Evolutionary conservation across 2,113 vertebrate species (phyloP), one percentile per base, ranked within the genome.

Genomic region (Sorex araneus): DNA sequence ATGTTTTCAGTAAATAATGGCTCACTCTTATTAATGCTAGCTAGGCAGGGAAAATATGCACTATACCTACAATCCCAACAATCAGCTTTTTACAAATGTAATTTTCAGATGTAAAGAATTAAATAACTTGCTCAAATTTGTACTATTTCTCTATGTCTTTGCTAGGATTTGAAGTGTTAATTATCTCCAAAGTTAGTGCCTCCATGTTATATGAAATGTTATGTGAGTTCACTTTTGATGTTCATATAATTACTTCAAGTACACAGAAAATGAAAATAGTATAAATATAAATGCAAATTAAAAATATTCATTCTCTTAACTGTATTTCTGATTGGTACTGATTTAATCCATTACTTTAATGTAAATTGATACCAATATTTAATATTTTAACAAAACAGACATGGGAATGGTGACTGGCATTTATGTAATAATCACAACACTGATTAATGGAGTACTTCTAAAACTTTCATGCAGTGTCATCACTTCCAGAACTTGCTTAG

Each of bases 201-300:
- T 8, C 25, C 34, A 8, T 63, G 13, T 66, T 87, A 75, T 1
- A 27, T 30, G 2, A 19, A 92, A 88, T 79, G 78, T 83, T 47
- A 1, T 80, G 76, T 88, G 43, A 63, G 34, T 57, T 83, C 30
- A 89, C 84, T 70, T 87, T 82, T 70, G 73, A 76, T 85, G 19
- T 45, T 87, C 28, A 1, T 78, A 66, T 85, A 23, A 47, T 83
- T 85, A 71, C 73, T 73, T 84, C 27, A 92, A 79, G 25, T 60
- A 47, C 70, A 80, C 77, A 32, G 18, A 78, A 71, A 21, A 60
- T 54, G 57, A 60, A 60, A 60, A 23, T 60, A 89, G 18, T 45
- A 67, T 13, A 73, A 88, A 66, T 57, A 21, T 63, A 77, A 25
- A 40, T 2, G 64, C 19, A 92, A 78, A 21, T 89, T 85, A 47